These are phyloP conservation scores for Scaptomyza tumidula DNA, from an alignment of 2,888 invertebrate genomes.

Conservation along the genomic window DNA sequence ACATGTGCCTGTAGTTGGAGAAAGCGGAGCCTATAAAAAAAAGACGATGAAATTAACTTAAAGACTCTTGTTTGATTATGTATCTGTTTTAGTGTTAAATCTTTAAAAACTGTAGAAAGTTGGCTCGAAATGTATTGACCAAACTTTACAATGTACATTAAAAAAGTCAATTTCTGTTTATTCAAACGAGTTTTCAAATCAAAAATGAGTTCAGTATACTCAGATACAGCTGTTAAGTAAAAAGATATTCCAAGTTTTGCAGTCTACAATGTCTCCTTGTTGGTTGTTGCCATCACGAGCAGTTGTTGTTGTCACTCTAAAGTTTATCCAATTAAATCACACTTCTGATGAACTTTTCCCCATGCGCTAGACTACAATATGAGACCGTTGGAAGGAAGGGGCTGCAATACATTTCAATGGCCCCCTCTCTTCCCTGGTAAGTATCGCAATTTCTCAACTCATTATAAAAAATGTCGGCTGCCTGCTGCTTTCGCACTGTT, in stretches of 20 bases:
- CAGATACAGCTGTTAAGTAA: not conserved
- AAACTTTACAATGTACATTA: too few relatives aligned
- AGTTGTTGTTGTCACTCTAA: slow-evolving; percentile 1
- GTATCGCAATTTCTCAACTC: slow-evolving; percentile 41
- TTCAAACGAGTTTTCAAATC: too few relatives aligned
- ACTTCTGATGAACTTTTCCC: slow-evolving; percentile 26
- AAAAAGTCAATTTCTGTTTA: too few relatives aligned
- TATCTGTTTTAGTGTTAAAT: not conserved
- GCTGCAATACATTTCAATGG: not conserved
- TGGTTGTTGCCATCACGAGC: not conserved
- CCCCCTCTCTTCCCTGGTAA: not conserved
- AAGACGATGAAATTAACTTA: not conserved
- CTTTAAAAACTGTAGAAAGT: too few relatives aligned
- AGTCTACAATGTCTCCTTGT: not conserved
- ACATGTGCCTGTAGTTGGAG: too few relatives aligned
- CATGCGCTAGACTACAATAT: slow-evolving; percentile 7
- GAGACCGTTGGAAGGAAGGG: not conserved
- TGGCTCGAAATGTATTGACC: too few relatives aligned
- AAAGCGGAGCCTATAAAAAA: not conserved
- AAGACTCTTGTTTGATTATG: not conserved
- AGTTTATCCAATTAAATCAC: slow-evolving; percentile 28
- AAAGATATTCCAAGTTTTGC: not conserved
- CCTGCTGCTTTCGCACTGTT: slow-evolving; percentile 21
- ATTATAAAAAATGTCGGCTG: slow-evolving; percentile 43
- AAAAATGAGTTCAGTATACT: not conserved